phyloP scores from a whole-genome alignment of 2,888 invertebrate species.

The Agriopis aurantiaria region DNA sequence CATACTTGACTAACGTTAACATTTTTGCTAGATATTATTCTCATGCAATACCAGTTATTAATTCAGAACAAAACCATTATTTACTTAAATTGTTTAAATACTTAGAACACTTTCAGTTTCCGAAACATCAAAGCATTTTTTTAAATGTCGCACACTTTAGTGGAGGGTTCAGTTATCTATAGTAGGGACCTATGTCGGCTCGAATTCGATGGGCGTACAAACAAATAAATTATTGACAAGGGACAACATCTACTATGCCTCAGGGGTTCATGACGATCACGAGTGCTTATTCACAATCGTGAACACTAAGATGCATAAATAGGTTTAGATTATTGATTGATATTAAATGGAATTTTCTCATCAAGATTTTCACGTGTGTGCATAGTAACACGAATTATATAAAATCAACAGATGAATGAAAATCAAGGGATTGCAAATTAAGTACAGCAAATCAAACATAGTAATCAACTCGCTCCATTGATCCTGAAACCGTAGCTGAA shows the following conservation, averaged over 20 bases:
- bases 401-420: not conserved
- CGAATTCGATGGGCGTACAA: constrained; percentile 15
- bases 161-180: constrained; percentile 3
- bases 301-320: not conserved
- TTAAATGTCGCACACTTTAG: too few relatives aligned
- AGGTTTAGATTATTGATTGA: not conserved
- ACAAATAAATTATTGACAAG: constrained; percentile 28
- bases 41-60: too few relatives aligned
- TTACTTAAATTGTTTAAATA: too few relatives aligned
- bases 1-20: not conserved
- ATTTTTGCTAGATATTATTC: not conserved
- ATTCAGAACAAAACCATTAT: not conserved
- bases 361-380: not conserved
- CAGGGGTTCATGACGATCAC: constrained; percentile 9
- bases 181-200: constrained; percentile 12
- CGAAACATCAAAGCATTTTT: not conserved
- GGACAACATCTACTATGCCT: constrained; percentile 39
- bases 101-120: not conserved
- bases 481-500: constrained; percentile 16
- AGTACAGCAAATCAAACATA: constrained; percentile 20
- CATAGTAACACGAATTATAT: not conserved
- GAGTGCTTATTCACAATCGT: constrained; percentile 9
- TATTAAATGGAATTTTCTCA: not conserved
- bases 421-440: constrained; percentile 8
- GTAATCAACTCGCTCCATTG: constrained; percentile 19